Conservation (phyloP, 2,888 invertebrate genomes). For the Hartigia nigra region DNA sequence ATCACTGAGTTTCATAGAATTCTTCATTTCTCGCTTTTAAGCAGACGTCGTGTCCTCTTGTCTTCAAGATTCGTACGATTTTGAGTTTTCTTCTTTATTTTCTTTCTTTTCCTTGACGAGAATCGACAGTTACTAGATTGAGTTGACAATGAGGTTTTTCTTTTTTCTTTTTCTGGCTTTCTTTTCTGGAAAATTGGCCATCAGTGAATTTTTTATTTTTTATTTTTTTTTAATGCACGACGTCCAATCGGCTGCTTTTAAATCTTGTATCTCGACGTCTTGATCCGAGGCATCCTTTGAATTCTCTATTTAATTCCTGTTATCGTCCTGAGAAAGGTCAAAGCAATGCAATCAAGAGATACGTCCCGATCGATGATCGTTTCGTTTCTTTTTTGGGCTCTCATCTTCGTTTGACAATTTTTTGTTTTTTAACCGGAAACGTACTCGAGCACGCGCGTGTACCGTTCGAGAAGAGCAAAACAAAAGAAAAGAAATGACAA, state of each 20-base stretch:
- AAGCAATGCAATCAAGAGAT: neutral
- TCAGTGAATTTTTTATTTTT: neutral
- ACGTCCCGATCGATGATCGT: neutral
- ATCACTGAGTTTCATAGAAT: neutral
- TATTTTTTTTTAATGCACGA: no score
- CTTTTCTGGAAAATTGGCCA: neutral
- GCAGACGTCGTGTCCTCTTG: neutral
- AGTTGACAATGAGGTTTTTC: neutral
- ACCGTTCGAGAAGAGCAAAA: neutral
- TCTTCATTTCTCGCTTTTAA: neutral
- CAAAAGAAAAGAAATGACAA: neutral
- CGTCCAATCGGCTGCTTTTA: neutral
- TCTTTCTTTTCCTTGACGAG: neutral
- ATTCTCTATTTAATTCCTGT: neutral
- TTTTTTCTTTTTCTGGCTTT: neutral
- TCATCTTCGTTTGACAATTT: neutral
- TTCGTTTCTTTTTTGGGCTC: no score
- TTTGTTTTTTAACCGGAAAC: neutral
- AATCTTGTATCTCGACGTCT: neutral
- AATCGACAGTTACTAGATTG: no score
- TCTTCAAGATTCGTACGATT: neutral
- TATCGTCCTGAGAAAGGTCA: neutral
- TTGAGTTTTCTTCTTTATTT: neutral
- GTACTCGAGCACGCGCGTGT: neutral
- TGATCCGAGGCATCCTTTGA: neutral